Base-by-base conservation (phyloP, 1,140 invertebrate species). In the Apis cerana region DNA sequence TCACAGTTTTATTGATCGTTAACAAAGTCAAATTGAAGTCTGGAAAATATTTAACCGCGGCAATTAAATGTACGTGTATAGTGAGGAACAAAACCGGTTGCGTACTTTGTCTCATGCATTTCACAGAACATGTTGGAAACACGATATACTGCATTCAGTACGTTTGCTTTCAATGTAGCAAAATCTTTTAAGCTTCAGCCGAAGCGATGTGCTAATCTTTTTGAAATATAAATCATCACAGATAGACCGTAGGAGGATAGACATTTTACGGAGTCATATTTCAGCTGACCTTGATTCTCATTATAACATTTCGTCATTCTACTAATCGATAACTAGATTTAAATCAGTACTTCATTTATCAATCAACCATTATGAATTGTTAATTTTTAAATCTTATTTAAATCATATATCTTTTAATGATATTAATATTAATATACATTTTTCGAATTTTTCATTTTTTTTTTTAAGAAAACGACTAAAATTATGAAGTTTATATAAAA, bases 161-260 rank as follows among this genome's bases (percentile, higher is more conserved):
- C 48, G n/a, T 27, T 75, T n/a, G 33, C 52, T 70, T 74, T 75
- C 19, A n/a, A 70, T 52, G 64, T 76, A 75, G 21, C 48, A 4
- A 69, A 81, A 69, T 82, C 67, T 82, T 61, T 54, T 11, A 76
- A 81, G 43, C 72, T 76, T 58, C 43, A 52, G 19, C 21, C 50
- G 2, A 12, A 58, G 33, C 62, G 79, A 75, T 84, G 81, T 75
- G 83, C 72, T 82, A 82, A 84, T 84, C 65, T 69, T n/a, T 43
- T 62, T 56, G 21, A 27, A 50, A 54, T 82, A 76, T 52, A 54
- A 82, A 70, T 10, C 43, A 70, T 10, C 43, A 19, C n/a, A 43
- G n/a, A 21, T 19, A 54, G 59, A 21, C 13, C 23, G 71, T 75
- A 70, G 59, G 72, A 75, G 50, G 61, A 72, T 43, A 43, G 71